Percentiles rank a stretch among this genome's conserved stretches.
phyloP scores from a whole-genome alignment of 1,140 invertebrate genomes.

The Campoletis sonorensis region DNA sequence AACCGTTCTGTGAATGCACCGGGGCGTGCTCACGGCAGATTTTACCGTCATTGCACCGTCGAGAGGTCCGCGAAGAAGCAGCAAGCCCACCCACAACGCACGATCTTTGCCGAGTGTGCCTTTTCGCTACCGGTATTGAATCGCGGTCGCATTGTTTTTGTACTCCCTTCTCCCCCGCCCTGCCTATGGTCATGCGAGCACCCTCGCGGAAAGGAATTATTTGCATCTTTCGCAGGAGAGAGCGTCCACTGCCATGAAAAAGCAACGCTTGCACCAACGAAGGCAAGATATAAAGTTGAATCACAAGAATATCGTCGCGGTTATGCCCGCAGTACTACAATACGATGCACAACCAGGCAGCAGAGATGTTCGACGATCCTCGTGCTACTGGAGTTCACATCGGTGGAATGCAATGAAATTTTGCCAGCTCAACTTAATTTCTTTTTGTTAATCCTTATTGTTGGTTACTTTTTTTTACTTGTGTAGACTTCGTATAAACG shows the following conservation, averaged over 20 bases:
- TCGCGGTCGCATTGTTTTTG: conserved; percentile 74
- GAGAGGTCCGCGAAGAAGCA: conserved; percentile 54
- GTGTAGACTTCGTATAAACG: neutral
- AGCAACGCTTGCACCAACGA: neutral
- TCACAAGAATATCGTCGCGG: conserved; percentile 26
- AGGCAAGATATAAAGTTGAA: conserved; percentile 27
- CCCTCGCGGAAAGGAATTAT: conserved; percentile 67
- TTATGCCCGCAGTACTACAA: conserved; percentile 13
- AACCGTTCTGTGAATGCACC: conserved; percentile 64
- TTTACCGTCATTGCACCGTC: conserved; percentile 56
- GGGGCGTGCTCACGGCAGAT: conserved; percentile 53
- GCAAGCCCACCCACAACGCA: conserved; percentile 75
- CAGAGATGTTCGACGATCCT: neutral
- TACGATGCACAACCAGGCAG: neutral
- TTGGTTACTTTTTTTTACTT: neutral
- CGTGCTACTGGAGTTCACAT: neutral
- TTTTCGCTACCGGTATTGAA: conserved; percentile 76
- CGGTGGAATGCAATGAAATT: neutral
- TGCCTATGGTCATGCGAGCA: conserved; percentile 64
- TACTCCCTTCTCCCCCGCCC: conserved; percentile 46
- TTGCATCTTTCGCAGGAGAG: conserved; percentile 63
- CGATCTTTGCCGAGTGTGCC: conserved; percentile 66
- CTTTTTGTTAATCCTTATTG: neutral
- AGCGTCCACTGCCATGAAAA: neutral
- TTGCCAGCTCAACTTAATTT: neutral